phyloP scores from a whole-genome alignment of 2,888 invertebrate genomes.

The Polydrusus pterygomalis region DNA sequence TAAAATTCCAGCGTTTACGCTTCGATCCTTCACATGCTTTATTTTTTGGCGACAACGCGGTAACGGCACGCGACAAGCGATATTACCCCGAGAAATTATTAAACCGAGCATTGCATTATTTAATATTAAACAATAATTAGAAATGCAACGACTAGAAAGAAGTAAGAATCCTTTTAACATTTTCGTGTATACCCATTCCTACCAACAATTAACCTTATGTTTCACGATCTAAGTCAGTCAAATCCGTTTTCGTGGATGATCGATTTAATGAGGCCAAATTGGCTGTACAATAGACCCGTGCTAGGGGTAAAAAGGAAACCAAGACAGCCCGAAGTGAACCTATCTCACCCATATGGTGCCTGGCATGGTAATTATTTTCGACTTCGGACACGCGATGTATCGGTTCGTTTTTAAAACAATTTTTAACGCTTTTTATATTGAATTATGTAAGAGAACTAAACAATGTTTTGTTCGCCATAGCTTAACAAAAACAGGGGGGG shows the following conservation, averaged over 20 bases:
- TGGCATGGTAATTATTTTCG: constrained; percentile 39
- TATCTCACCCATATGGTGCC: constrained; percentile 59
- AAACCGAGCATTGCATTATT: too few relatives aligned
- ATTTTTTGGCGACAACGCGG: too few relatives aligned
- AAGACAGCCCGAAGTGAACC: constrained; percentile 53
- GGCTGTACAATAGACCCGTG: constrained; percentile 58
- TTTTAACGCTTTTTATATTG: constrained; percentile 17
- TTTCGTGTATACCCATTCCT: neutral
- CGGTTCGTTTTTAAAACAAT: constrained; percentile 10
- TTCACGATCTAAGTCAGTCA: constrained; percentile 31
- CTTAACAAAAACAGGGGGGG: too few relatives aligned
- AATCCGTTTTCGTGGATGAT: constrained; percentile 49
- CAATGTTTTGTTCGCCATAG: neutral
- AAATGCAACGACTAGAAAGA: too few relatives aligned
- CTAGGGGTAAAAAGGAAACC: constrained; percentile 57
- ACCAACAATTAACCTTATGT: constrained; percentile 37
- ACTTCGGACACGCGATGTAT: constrained; percentile 31
- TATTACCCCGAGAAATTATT: too few relatives aligned
- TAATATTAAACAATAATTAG: too few relatives aligned
- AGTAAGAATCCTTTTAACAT: too few relatives aligned
- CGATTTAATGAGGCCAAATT: constrained; percentile 56
- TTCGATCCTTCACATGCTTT: too few relatives aligned
- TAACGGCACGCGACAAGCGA: too few relatives aligned
- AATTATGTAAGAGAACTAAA: neutral
- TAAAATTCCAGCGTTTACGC: too few relatives aligned